These are phyloP conservation scores for Pelagia noctiluca DNA, from an alignment of 30 jellyfish, hydroid and myxozoan genomes.

Conservation along the genomic window DNA sequence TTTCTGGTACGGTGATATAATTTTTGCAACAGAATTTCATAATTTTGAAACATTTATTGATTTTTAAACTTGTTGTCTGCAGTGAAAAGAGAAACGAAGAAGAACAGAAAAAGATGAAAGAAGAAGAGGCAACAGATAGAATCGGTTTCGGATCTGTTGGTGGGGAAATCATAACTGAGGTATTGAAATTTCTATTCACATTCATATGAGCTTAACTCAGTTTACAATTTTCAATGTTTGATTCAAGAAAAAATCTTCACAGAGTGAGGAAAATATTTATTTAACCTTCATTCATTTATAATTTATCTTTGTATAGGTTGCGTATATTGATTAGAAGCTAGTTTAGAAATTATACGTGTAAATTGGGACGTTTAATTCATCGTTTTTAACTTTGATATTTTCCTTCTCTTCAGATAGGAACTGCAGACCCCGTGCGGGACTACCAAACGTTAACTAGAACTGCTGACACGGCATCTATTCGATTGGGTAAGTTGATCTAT, in stretches of 20 bases:
- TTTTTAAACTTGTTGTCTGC: background rate
- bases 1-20: background rate
- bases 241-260: no score
- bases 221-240: background rate
- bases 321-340: background rate
- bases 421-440: constrained; percentile 85
- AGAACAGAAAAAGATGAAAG: constrained; percentile 48
- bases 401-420: constrained; percentile 76
- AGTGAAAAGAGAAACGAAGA: constrained; percentile 54
- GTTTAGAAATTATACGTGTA: background rate
- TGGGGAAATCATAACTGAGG: constrained; percentile 57
- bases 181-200: background rate
- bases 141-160: constrained; percentile 47
- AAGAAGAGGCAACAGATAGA: constrained; percentile 9
- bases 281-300: background rate
- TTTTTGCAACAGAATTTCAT: background rate
- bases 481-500: constrained; percentile 15
- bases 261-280: no score
- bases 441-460: constrained; percentile 52
- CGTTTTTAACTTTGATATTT: background rate
- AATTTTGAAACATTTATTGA: background rate
- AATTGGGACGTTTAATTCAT: background rate
- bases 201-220: background rate
- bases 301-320: background rate
- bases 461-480: constrained; percentile 57